phyloP scores from a whole-genome alignment of 2,888 invertebrate genomes.

The Phortica okadai region DNA sequence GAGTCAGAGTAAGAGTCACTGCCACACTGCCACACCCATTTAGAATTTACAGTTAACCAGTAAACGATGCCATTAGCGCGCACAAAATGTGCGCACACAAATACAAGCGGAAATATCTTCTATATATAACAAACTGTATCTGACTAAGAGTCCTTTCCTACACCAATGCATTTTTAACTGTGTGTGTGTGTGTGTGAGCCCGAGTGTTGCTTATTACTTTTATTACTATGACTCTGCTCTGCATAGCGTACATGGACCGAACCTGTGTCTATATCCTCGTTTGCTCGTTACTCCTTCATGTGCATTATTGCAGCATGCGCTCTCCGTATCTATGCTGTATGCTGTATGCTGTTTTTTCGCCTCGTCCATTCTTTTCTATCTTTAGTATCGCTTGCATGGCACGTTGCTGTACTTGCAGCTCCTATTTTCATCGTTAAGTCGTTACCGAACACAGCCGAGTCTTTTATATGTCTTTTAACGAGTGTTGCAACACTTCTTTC shows the following conservation, averaged over 20 bases:
- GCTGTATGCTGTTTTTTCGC: slow-evolving; percentile 41
- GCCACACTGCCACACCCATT: slow-evolving; percentile 38
- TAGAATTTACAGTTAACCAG: slow-evolving; percentile 63
- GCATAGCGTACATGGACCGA: slow-evolving; percentile 8
- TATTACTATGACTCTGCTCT: slow-evolving; percentile 55
- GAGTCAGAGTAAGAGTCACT: not conserved
- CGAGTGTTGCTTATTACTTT: slow-evolving; percentile 60
- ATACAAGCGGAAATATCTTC: slow-evolving; percentile 19
- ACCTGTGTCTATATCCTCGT: slow-evolving; percentile 50
- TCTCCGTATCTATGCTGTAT: slow-evolving; percentile 22
- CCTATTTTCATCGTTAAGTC: slow-evolving; percentile 56
- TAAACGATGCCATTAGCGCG: slow-evolving; percentile 71
- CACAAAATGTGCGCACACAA: slow-evolving; percentile 63
- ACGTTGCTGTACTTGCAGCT: slow-evolving; percentile 35
- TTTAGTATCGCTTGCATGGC: not conserved
- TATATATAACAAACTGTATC: slow-evolving; percentile 22
- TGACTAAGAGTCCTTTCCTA: not conserved
- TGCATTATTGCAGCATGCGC: slow-evolving; percentile 17
- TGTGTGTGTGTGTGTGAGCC: slow-evolving; percentile 32
- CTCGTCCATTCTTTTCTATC: slow-evolving; percentile 35
- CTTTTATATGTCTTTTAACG: slow-evolving; percentile 55
- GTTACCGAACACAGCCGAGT: slow-evolving; percentile 62
- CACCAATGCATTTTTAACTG: not conserved
- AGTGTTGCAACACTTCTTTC: slow-evolving; percentile 27
- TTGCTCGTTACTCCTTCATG: not conserved